Evolutionary conservation across 2,888 invertebrate genomes (phyloP).

Genomic region (Sphecodes monilicornis): DNA sequence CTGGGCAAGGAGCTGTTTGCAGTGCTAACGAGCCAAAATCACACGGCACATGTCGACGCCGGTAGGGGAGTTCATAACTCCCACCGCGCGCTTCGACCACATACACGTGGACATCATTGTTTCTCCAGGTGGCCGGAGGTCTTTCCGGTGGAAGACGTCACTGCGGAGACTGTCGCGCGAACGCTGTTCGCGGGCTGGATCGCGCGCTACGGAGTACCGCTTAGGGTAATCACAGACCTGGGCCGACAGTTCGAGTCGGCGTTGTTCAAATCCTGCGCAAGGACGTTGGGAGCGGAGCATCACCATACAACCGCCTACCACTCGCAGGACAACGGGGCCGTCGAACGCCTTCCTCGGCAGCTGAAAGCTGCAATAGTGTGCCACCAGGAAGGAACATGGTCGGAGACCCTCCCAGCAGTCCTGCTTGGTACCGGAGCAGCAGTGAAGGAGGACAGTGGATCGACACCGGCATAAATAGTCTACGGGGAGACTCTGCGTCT

Average conservation of each 20-base stretch:
- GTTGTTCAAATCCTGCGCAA: no score
- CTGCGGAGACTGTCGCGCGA: no score
- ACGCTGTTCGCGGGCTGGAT: no score
- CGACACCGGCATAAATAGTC: constrained; percentile 6
- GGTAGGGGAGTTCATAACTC: not conserved
- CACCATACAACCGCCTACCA: constrained; percentile 51
- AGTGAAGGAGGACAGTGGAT: no score
- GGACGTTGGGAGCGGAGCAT: not conserved
- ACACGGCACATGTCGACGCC: not conserved
- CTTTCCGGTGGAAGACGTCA: no score
- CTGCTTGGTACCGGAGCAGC: constrained; percentile 76
- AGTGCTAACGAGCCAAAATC: not conserved
- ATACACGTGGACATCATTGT: not conserved
- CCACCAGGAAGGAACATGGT: not conserved
- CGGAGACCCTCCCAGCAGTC: constrained; percentile 49
- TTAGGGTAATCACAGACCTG: no score
- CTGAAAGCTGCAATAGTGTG: not conserved
- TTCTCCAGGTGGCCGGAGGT: not conserved
- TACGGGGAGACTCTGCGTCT: no score
- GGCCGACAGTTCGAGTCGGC: no score
- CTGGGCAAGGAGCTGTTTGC: not conserved
- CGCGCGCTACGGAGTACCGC: no score
- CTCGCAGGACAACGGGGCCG: not conserved
- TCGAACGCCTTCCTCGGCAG: constrained; percentile 5
- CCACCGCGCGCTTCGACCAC: not conserved